Conservation (phyloP, 2,888 invertebrate genomes). For the Aleiodes alternator region DNA sequence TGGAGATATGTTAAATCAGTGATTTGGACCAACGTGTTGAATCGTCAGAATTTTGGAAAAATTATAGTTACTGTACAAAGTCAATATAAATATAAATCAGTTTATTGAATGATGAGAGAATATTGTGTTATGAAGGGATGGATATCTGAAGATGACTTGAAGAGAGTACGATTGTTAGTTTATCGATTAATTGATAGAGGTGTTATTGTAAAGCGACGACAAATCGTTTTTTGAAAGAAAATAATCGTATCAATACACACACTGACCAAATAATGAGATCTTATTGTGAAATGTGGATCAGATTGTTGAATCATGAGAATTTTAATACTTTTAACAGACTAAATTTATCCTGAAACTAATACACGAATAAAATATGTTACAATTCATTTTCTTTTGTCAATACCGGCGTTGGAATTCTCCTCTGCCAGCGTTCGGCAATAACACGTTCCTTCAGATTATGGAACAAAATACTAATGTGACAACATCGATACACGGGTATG, state of each 20-base stretch:
- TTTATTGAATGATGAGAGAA: conserved; percentile 2
- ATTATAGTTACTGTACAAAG: conserved; percentile 11
- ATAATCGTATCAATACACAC: conserved; percentile 14
- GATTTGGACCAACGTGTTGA: conserved; percentile 51
- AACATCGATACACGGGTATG: background rate
- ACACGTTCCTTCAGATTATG: background rate
- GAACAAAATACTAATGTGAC: background rate
- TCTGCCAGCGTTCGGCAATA: too few species aligned
- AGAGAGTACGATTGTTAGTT: background rate
- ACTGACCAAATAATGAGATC: conserved; percentile 18
- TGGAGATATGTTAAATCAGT: conserved; percentile 21
- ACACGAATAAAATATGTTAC: background rate
- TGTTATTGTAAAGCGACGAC: conserved; percentile 26
- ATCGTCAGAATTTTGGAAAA: conserved; percentile 31
- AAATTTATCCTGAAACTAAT: conserved; percentile 15
- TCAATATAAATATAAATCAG: background rate
- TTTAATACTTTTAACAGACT: conserved; percentile 10
- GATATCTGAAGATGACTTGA: background rate
- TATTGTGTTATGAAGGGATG: background rate
- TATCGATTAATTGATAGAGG: conserved; percentile 12
- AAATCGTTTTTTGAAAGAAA: conserved; percentile 40
- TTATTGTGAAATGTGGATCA: conserved; percentile 12
- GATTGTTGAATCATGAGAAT: conserved; percentile 12
- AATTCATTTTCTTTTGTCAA: background rate
- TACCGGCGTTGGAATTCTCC: too few species aligned